Evolutionary conservation across 2,113 vertebrate species (phyloP).

Genomic region (Paramormyrops kingsleyae): DNA sequence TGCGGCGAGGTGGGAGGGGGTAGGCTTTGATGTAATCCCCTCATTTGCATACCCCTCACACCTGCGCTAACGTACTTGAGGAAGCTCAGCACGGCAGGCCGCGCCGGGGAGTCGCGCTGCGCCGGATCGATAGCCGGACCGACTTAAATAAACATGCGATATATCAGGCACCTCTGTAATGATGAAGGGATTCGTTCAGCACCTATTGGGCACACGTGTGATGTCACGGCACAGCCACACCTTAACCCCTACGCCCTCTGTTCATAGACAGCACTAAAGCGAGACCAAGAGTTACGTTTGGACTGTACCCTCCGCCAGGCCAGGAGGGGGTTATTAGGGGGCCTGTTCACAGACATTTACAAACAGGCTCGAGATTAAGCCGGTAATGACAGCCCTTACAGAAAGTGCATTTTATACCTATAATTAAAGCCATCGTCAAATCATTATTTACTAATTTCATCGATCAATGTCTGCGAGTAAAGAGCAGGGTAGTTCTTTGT

Average conservation of each 20-base stretch:
- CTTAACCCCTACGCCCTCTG: background rate
- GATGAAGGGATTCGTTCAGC: background rate
- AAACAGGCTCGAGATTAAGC: background rate
- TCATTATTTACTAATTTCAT: background rate
- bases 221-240: background rate
- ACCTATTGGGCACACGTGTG: background rate
- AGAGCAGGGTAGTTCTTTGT: background rate
- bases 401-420: background rate
- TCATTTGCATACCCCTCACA: slow-evolving; percentile 11
- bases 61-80: background rate
- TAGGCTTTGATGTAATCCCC: background rate
- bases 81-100: background rate
- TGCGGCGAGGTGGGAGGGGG: background rate
- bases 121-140: background rate
- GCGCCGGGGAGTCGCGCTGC: background rate
- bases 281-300: background rate
- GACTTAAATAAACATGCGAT: background rate
- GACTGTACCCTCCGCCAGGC: background rate
- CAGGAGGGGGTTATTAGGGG: background rate
- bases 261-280: background rate
- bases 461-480: background rate
- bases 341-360: background rate
- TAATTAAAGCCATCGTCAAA: background rate
- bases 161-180: background rate
- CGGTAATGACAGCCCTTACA: background rate